phyloP scores from a whole-genome alignment of 1,140 invertebrate species.

The Caenorhabditis elegans region DNA sequence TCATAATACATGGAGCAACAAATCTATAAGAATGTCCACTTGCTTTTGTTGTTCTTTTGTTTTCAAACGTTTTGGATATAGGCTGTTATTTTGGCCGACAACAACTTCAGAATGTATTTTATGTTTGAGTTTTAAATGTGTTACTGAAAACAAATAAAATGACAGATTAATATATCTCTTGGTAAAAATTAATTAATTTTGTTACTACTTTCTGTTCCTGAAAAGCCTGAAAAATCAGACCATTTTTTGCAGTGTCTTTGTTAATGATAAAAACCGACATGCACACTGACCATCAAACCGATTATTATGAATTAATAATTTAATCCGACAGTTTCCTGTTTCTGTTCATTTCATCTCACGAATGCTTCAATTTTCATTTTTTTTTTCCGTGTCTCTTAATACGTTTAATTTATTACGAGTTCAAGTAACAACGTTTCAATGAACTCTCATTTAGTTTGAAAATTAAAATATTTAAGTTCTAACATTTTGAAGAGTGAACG shows the following conservation, averaged over 20 bases:
- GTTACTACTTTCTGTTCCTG: background rate
- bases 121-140: no score
- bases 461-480: background rate
- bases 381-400: background rate
- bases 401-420: no score
- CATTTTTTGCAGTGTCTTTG: background rate
- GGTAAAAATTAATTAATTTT: background rate
- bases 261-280: background rate
- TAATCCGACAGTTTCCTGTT: conserved; percentile 25
- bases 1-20: no score
- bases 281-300: background rate
- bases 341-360: background rate
- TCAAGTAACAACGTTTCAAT: no score
- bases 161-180: no score
- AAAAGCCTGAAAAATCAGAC: background rate
- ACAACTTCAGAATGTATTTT: no score
- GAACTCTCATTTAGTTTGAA: background rate
- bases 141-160: no score
- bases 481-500: background rate
- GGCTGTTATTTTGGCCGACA: no score
- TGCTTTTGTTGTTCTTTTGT: no score
- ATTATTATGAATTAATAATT: background rate
- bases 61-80: no score
- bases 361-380: background rate
- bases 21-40: no score